A percentile compares a stretch with the other conserved stretches of the same genome.
Evolutionary conservation across 2,113 vertebrate species (phyloP).

Genomic region (Malurus melanocephalus): DNA sequence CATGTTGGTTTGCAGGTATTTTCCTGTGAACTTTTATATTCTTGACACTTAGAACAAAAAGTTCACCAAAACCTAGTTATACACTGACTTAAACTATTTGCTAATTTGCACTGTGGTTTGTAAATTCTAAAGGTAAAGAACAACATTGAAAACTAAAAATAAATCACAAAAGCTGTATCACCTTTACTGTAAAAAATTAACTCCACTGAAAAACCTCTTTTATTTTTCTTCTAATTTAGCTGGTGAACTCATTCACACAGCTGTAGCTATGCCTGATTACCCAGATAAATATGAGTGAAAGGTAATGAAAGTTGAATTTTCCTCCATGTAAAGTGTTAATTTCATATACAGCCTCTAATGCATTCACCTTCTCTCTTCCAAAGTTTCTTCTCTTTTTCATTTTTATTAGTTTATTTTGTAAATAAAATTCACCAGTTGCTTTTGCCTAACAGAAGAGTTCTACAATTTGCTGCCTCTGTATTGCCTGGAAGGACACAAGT

Average conservation of each 20-base stretch:
- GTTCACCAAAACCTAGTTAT: not conserved
- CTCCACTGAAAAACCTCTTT: not conserved
- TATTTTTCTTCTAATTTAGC: conserved; percentile 10
- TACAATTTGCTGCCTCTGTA: conserved; percentile 62
- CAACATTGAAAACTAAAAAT: not conserved
- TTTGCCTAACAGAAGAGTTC: conserved; percentile 38
- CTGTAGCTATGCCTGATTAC: not conserved
- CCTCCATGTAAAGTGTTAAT: not conserved
- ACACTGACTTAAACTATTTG: not conserved
- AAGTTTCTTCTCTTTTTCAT: not conserved
- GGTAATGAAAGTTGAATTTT: not conserved
- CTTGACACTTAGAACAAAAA: not conserved
- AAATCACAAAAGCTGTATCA: not conserved
- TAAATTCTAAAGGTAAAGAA: not conserved
- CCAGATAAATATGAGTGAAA: not conserved
- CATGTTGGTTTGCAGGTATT: not conserved
- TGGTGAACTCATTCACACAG: conserved; percentile 15
- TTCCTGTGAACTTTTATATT: not conserved
- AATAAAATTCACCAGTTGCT: not conserved
- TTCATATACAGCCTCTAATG: not conserved
- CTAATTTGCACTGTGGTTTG: not conserved
- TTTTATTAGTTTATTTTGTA: not conserved
- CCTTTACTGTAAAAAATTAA: not conserved
- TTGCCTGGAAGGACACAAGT: conserved; percentile 4
- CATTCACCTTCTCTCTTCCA: not conserved